Base-by-base conservation (phyloP, 2,797 vertebrate species). In the Xerus rutilus region DNA sequence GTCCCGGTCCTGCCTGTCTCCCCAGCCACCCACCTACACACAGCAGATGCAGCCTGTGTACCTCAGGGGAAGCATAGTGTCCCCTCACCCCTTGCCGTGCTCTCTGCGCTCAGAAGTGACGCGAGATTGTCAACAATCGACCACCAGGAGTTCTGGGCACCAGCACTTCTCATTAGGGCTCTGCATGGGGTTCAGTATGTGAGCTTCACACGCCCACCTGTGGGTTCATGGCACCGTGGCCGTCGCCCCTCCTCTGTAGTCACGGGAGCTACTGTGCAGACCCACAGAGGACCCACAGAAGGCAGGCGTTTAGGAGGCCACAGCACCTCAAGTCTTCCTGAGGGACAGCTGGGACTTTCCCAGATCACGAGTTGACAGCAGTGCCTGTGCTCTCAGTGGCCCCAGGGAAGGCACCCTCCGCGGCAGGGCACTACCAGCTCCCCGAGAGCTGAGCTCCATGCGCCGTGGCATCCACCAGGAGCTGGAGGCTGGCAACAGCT, bases 211-310 rank as follows among this genome's bases (percentile, higher is more conserved):
- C 18, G 5, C 20, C 25, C 12, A 2, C 23, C 52, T 39, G 77
- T 0, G 0, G 47, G 7, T 7, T 3, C 20, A 35, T 3, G 2
- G 79, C 57, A 43, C 13, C 18, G 8, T 7, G 77, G 13, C 52
- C 20, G 3, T 35, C 15, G 10, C 32, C 6, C 32, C 76, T 5
- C 30, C 52, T 32, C 52, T n/a, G 35, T 35, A 59, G 78, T 12
- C 78, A 11, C 9, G 14, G 35, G 10, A 62, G 13, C 25, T 17
- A 3, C 11, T 5, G 14, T 4, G 15, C 30, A 62, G 57, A 57
- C 57, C 43, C 11, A 17, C 35, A 3, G 39, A 20, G 45, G 79
- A 20, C 39, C 35, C 13, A 0, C 59, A 32, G 59, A 7, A 7
- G 59, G 25, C 35, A 11, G 52, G 30, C 10, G 20, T 23, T 23